Evolutionary conservation across 1,140 invertebrate genomes (phyloP), one percentile per base, ranked within the genome.

Genomic region (Aphaenogaster floridana): DNA sequence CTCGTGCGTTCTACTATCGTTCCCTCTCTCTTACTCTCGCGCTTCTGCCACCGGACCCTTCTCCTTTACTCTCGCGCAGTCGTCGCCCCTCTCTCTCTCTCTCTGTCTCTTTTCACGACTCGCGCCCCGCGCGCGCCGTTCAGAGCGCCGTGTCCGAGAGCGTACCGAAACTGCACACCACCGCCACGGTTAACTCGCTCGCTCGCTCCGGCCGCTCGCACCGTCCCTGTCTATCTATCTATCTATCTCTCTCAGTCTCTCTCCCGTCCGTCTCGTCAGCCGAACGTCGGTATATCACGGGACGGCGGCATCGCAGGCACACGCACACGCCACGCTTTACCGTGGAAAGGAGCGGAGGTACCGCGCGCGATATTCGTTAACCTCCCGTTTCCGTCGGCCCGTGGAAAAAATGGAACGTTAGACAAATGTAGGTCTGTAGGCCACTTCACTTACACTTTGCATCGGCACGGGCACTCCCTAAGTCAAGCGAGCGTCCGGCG

Each of bases 361-460:
- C 69, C 89, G 77, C 89, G 79, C 89, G 74, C 85, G 93, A 28
- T 68, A 91, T 89, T 52, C 86, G 85, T 91, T 89, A 91, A 91
- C 88, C 88, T 88, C 90, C 86, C 81, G 88, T 50, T 36, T 84
- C 87, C 78, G 81, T 78, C 85, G 90, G 64, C 71, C 79, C 86
- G 94, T 28, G 93, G 93, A 69, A 96, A 96, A 96, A 96, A 95
- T 95, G 93, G 94, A 95, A 96, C 95, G 95, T 95, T 95, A 94
- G 94, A 95, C 93, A 96, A 96, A 96, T 97, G 96, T 96, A 97
- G 96, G 96, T 97, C 96, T 96, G 95, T 97, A 96, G 96, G 96
- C 96, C 96, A 97, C 96, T 96, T 96, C 95, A 96, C 96, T 96
- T 96, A 96, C 96, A 96, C 96, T 96, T 96, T 96, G 95, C 96